Evolutionary conservation across 1,140 invertebrate genomes (phyloP), one percentile per base, ranked within the genome.

Genomic region (Ericerus pela): DNA sequence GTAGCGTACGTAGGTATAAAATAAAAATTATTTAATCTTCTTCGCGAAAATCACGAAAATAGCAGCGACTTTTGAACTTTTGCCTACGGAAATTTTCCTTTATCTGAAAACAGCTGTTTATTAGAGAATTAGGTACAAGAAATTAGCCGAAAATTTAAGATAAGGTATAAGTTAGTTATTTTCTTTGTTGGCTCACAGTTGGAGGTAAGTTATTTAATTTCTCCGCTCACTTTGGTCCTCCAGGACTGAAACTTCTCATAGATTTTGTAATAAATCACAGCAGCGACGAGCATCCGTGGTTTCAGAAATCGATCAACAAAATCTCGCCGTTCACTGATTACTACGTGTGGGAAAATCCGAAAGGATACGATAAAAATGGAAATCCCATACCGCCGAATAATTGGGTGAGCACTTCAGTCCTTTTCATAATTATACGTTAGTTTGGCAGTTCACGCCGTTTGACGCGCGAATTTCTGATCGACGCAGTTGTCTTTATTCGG

Each of bases 181-280:
- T n/a, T 33, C 8, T 10, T 33, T 33, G n/a, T 33, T n/a, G n/a
- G 30, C 30, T n/a, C 30, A 33, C 18, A 8, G 31, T 33, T 33
- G 8, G 31, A 33, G 31, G 8, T 10, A 10, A 8, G n/a, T 33
- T 33, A 33, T 8, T 33, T 33, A 33, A 33, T 33, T n/a, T 10
- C 31, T 33, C n/a, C 8, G n/a, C 8, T 10, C n/a, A 8, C 5
- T 41, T 8, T 41, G 14, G 5, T 16, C 43, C 33, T 68, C 74
- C 61, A 68, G 85, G 76, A 55, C 74, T 90, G 33, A 85, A 82
- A 68, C 66, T 92, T 1, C 72, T 92, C 18, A 64, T 92, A 66
- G 89, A 93, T 66, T 80, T 90, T 61, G 81, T 91, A 12, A 86
- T 86, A 3, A 92, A 91, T 69, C 85, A 90, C 65, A 81, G 82